Conservation (phyloP, 2,113 vertebrate species). For the Hippocampus guttulatus region DNA sequence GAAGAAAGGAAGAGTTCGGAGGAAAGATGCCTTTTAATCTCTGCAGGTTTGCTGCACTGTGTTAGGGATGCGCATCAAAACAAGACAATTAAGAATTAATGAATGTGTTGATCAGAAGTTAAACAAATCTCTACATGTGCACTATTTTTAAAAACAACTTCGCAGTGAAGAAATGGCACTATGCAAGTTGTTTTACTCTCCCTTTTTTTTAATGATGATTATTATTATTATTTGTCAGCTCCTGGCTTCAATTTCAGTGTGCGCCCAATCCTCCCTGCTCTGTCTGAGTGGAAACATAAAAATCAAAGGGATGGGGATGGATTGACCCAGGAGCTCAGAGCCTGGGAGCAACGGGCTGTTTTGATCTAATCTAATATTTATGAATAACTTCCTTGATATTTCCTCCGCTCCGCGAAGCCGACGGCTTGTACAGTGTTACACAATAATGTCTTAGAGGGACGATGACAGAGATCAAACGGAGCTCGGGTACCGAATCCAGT, state of each 20-base stretch:
- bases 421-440: slow-evolving; percentile 62
- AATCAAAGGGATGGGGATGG: slow-evolving; percentile 57
- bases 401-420: slow-evolving; percentile 57
- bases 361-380: slow-evolving; percentile 76
- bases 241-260: slow-evolving; percentile 30
- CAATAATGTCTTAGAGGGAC: slow-evolving; percentile 70
- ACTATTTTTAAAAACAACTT: slow-evolving; percentile 45
- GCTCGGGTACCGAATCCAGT: slow-evolving; percentile 53
- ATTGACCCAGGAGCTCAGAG: slow-evolving; percentile 65
- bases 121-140: slow-evolving; percentile 57
- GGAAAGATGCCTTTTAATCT: slow-evolving; percentile 64
- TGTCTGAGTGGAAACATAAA: slow-evolving; percentile 34
- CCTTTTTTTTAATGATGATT: not conserved
- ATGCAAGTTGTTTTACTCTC: not conserved
- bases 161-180: slow-evolving; percentile 44
- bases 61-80: slow-evolving; percentile 66
- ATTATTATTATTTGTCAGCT: slow-evolving; percentile 14
- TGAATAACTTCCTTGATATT: slow-evolving; percentile 74
- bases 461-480: slow-evolving; percentile 66
- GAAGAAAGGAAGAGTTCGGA: slow-evolving; percentile 55
- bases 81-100: slow-evolving; percentile 68
- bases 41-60: slow-evolving; percentile 54
- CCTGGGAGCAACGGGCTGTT: slow-evolving; percentile 66
- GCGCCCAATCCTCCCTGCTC: slow-evolving; percentile 27
- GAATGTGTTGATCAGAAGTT: slow-evolving; percentile 65